phyloP scores from a whole-genome alignment of 2,113 vertebrate species.

The Brevimyrus niger region DNA sequence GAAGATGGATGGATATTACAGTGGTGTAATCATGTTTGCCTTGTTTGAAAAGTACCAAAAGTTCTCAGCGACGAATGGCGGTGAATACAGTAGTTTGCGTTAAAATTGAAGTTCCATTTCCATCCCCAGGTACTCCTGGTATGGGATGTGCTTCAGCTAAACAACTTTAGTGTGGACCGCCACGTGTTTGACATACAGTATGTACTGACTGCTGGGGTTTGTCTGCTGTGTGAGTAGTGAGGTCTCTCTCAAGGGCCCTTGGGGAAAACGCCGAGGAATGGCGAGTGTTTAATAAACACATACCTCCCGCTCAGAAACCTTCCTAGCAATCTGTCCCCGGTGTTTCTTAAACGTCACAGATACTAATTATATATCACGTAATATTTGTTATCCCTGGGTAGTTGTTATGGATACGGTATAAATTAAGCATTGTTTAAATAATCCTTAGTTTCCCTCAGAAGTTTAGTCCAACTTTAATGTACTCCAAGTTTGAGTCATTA shows the following conservation, averaged over 20 bases:
- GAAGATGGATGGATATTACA: background rate
- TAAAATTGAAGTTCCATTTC: background rate
- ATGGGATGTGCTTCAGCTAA: background rate
- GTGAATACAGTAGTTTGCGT: background rate
- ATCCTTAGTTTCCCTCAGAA: background rate
- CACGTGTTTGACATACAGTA: background rate
- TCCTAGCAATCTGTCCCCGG: background rate
- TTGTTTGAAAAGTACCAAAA: background rate
- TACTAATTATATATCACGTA: background rate
- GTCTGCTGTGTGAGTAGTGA: background rate
- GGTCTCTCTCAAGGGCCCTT: background rate
- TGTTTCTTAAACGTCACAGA: background rate
- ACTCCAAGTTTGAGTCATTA: background rate
- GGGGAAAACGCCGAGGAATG: background rate
- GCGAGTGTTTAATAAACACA: background rate
- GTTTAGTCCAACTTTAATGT: background rate
- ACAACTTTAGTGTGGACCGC: background rate
- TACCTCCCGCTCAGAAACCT: background rate
- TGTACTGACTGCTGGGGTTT: background rate
- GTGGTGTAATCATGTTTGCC: background rate
- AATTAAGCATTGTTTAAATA: background rate
- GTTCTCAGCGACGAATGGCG: background rate
- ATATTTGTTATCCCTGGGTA: background rate
- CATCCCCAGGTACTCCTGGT: background rate
- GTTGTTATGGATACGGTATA: background rate